Evolutionary conservation across 2,797 vertebrate species (phyloP), one percentile per base, ranked within the genome.

Genomic region (Poecilia wingei): DNA sequence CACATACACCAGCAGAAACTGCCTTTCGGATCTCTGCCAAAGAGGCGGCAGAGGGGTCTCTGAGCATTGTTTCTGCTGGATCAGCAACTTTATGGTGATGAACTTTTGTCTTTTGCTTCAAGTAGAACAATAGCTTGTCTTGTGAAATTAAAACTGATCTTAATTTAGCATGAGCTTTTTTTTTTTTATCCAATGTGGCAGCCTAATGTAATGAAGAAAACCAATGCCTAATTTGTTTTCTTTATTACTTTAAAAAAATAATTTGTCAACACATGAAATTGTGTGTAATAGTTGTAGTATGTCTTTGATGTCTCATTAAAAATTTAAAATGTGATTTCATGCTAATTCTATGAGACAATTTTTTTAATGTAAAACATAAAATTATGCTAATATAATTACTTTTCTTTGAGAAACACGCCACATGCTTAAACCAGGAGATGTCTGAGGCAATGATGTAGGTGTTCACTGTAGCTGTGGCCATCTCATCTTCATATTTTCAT

Each of bases 1-100:
- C 43, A 53, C 47, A 22, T 39, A 47, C 47, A 31, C 61, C 51
- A 45, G 76, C 39, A 68, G 61, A 51, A 74, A 71, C 49, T 25
- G 6, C 28, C 43, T 71, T 71, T 16, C 86, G 84, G 72, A 79
- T 69, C 92, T 16, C 79, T 84, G 68, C 12, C 80, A 53, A 64
- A 78, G 36, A 74, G 45, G 84, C 94, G 92, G 88, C 84, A 95
- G 91, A 93, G 93, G 93, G 94, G 79, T 90, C 93, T 89, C 77
- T 90, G 82, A 74, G 84, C 88, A 87, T 88, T 78, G 76, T 74
- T 47, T 39, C 83, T 84, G 82, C 85, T 77, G 77, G 69, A 80
- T 83, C 85, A 90, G 83, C 88, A 88, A 64, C 70, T 73, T 83
- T 46, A 80, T 72, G 51, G 57, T 51, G 55, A n/a, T 83, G 72